Evolutionary conservation across 2,888 invertebrate genomes (phyloP).

Genomic region (Notodonta dromedarius): DNA sequence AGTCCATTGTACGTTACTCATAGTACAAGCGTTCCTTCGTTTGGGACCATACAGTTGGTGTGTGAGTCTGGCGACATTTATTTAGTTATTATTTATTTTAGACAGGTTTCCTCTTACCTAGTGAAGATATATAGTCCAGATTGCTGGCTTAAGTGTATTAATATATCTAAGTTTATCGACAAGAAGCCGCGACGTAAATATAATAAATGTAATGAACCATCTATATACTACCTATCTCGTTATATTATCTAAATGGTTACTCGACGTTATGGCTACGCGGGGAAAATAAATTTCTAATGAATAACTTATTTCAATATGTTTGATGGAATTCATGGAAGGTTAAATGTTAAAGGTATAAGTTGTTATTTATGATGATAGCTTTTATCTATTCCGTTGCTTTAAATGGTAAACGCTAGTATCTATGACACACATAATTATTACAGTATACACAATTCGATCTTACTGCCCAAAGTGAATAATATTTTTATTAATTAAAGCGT

Average conservation of each 20-base stretch:
- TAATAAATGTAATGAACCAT: constrained; percentile 28
- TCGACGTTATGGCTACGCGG: constrained; percentile 17
- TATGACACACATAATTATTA: no score
- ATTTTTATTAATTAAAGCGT: no score
- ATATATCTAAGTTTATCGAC: constrained; percentile 42
- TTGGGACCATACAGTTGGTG: no score
- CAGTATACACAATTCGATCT: no score
- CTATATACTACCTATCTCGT: constrained; percentile 8
- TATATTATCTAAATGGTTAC: constrained; percentile 14
- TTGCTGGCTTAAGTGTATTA: constrained; percentile 33
- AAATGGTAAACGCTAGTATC: background rate
- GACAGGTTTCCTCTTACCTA: no score
- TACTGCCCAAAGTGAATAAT: no score
- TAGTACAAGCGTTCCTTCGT: no score
- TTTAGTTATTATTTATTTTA: no score
- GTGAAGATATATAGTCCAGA: no score
- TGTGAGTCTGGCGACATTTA: no score
- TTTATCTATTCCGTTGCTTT: no score
- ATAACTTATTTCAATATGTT: background rate
- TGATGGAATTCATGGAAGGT: background rate
- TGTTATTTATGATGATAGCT: background rate
- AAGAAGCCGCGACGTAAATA: constrained; percentile 26
- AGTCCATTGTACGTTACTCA: no score
- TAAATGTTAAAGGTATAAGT: background rate
- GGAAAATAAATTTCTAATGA: constrained; percentile 20